These are phyloP conservation scores for Mormyrus hasselquistii DNA, from an alignment of 2,797 vertebrate genomes.

Conservation along the genomic window DNA sequence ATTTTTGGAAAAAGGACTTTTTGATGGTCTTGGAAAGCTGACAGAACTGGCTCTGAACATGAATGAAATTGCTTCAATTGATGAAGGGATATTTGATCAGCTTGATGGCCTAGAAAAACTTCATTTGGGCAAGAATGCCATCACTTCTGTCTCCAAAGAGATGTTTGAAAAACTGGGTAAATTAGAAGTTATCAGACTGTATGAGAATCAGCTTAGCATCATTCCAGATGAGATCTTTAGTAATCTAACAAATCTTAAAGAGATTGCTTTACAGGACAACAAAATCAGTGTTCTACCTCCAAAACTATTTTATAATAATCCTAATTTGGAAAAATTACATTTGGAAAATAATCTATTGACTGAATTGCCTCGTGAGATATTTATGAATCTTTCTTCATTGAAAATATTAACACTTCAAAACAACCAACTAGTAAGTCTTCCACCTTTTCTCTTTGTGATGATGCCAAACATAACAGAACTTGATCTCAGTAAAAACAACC, in stretches of 20 bases:
- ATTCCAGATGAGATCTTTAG: conserved; percentile 61
- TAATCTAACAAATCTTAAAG: conserved; percentile 48
- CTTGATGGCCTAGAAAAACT: conserved; percentile 53
- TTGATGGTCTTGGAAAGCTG: conserved; percentile 55
- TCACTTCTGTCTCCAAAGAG: conserved; percentile 44
- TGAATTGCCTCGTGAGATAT: conserved; percentile 51
- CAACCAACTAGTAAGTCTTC: conserved; percentile 56
- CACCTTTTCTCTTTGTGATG: conserved; percentile 55
- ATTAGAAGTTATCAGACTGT: conserved; percentile 54
- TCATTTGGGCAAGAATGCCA: conserved; percentile 63
- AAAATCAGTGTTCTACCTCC: conserved; percentile 52
- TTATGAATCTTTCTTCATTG: conserved; percentile 60
- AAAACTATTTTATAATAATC: conserved; percentile 57
- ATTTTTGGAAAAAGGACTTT: conserved; percentile 57
- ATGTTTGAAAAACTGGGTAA: conserved; percentile 58
- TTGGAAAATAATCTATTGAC: conserved; percentile 62
- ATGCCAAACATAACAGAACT: conserved; percentile 47
- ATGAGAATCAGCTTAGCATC: conserved; percentile 61
- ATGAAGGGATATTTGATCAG: conserved; percentile 64
- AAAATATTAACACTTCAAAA: conserved; percentile 52
- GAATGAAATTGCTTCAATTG: conserved; percentile 61
- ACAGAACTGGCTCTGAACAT: conserved; percentile 49
- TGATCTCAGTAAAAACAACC: conserved; percentile 58
- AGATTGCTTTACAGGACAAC: conserved; percentile 58
- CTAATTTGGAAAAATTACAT: conserved; percentile 52